Base-by-base conservation (phyloP, 2,888 invertebrate genomes). In the Drosophila prolongata region DNA sequence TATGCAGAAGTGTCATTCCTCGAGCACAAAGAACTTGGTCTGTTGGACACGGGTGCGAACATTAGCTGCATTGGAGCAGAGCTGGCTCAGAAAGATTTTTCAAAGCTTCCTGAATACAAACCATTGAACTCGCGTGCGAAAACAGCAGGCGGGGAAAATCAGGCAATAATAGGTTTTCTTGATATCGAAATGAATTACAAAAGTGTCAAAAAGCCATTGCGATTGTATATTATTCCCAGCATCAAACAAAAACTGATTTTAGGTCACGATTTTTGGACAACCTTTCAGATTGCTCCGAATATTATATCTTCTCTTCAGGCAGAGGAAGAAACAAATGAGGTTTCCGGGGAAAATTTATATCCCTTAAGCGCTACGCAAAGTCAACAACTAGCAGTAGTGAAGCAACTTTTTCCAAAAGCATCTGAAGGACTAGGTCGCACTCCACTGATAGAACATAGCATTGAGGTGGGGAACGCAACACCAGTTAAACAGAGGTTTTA, bases 191-290 rank as follows among this genome's bases (percentile, higher is more conserved):
- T 38, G 6, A n/a, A 5, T n/a, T n/a, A 38, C 38, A 38, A 38
- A 13, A 38, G 6, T n/a, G n/a, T 38, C 2, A 38, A n/a, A n/a
- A 38, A 38, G n/a, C 38, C 38, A 4, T 6, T 38, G 38, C 1
- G 38, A n/a, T 38, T 38, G 6, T 38, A 38, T 38, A 38, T 38
- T n/a, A 38, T 38, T 38, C 38, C 38, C n/a, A 38, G n/a, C 38
- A 38, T 38, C n/a, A 38, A 38, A n/a, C 38, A 38, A 38, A 38
- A 38, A n/a, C n/a, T n/a, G 6, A 38, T 38, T 38, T 6, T 38
- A 38, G 38, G n/a, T n/a, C 38, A n/a, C 5, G n/a, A 38, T 2
- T 38, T n/a, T n/a, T 38, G n/a, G 38, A 38, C 6, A 38, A 38
- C n/a, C 6, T 38, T 38, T n/a, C 38, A 38, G 6, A 38, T 38